Percentiles rank a stretch among this genome's conserved stretches.
phyloP scores from a whole-genome alignment of 2,888 invertebrate species.

The Pilophorus perplexus region DNA sequence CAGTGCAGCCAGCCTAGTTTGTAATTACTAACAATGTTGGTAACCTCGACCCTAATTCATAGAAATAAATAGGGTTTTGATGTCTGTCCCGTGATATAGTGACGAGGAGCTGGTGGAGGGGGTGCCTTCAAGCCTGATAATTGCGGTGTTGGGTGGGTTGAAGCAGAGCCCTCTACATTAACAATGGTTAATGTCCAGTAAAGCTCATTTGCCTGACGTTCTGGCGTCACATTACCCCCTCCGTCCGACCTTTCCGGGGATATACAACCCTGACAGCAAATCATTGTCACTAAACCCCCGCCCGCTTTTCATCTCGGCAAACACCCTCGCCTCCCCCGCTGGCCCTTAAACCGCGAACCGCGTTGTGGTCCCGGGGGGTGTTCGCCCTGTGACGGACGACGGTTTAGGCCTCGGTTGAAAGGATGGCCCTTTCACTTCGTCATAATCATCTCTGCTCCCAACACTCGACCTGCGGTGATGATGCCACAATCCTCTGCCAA shows the following conservation, averaged over 20 bases:
- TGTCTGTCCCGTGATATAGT: constrained; percentile 21
- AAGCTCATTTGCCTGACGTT: constrained; percentile 29
- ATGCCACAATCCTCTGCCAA: neutral
- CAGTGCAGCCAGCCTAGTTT: neutral
- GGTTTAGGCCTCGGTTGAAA: constrained; percentile 9
- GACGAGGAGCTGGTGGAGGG: neutral
- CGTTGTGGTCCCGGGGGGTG: neutral
- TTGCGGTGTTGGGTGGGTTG: constrained; percentile 7
- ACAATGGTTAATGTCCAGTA: constrained; percentile 33
- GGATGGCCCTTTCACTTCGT: constrained; percentile 15
- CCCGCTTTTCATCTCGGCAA: constrained; percentile 25
- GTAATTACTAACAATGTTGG: constrained; percentile 21
- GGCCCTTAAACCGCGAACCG: constrained; percentile 11
- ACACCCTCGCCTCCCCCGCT: neutral
- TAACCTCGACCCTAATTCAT: constrained; percentile 26
- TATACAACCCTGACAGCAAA: constrained; percentile 31
- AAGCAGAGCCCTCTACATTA: constrained; percentile 27
- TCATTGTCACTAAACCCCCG: constrained; percentile 25
- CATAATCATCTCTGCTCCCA: neutral
- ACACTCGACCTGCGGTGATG: neutral
- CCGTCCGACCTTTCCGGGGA: neutral
- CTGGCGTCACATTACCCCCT: constrained; percentile 30
- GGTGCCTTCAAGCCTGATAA: constrained; percentile 27
- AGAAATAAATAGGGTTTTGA: constrained; percentile 33
- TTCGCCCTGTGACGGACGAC: constrained; percentile 13